Conservation (phyloP, 2,113 vertebrate genomes). For the Archilochus colubris region DNA sequence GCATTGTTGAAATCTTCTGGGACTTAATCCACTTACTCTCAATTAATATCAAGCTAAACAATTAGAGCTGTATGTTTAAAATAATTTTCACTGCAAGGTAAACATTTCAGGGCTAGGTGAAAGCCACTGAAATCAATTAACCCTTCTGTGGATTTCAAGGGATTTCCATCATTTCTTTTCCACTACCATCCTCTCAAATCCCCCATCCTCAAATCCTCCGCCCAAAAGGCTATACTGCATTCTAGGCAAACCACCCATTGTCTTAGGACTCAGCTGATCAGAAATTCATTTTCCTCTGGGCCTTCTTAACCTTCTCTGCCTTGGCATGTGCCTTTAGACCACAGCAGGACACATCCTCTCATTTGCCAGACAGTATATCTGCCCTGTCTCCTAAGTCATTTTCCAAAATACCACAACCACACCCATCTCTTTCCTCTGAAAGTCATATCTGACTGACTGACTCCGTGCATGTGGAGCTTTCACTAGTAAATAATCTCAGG, state of each 20-base stretch:
- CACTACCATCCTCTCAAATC: not conserved
- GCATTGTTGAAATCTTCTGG: not conserved
- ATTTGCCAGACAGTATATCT: not conserved
- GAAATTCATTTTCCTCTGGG: not conserved
- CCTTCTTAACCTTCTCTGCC: not conserved
- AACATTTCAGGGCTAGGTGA: not conserved
- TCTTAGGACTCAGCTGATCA: not conserved
- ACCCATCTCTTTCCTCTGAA: not conserved
- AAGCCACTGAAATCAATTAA: slow-evolving; percentile 30
- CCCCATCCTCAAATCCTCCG: not conserved
- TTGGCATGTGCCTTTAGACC: not conserved
- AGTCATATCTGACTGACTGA: not conserved
- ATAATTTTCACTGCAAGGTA: not conserved
- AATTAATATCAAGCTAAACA: slow-evolving; percentile 30
- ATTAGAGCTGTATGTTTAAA: slow-evolving; percentile 12
- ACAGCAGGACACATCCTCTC: not conserved
- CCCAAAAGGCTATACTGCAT: not conserved
- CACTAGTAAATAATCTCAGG: slow-evolving; percentile 50
- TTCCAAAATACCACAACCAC: slow-evolving; percentile 26
- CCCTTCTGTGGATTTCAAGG: not conserved
- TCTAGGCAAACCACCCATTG: not conserved
- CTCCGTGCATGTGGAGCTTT: not conserved
- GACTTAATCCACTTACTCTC: not conserved
- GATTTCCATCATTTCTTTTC: not conserved
- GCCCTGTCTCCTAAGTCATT: not conserved